Evolutionary conservation across 2,888 invertebrate species (phyloP).

Genomic region (Scotopteryx bipunctaria): DNA sequence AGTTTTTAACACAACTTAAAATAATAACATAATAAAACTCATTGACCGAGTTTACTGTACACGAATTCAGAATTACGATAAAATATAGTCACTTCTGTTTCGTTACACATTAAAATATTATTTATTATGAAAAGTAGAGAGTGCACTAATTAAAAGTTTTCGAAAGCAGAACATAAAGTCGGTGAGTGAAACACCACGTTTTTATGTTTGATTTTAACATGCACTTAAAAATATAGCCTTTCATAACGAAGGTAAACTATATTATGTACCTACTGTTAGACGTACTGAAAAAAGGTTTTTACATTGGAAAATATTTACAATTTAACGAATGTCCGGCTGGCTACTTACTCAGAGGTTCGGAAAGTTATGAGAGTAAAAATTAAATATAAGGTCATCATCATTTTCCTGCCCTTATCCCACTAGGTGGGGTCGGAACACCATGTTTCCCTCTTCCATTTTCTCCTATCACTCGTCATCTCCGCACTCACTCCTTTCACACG

Average conservation of each 20-base stretch:
- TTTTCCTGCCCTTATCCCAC: too few relatives aligned
- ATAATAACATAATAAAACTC: too few relatives aligned
- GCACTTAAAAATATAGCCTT: conserved; percentile 23
- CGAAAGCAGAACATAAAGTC: conserved; percentile 46
- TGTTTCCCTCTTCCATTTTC: too few relatives aligned
- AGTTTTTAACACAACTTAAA: too few relatives aligned
- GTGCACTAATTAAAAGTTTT: conserved; percentile 46
- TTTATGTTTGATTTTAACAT: conserved; percentile 46
- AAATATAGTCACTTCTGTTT: conserved; percentile 10
- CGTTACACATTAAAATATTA: conserved; percentile 20
- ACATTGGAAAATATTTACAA: too few relatives aligned
- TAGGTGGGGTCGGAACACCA: too few relatives aligned
- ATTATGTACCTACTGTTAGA: background rate
- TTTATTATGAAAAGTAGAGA: conserved; percentile 40
- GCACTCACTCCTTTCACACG: too few relatives aligned
- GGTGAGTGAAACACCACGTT: conserved; percentile 33
- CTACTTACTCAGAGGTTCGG: background rate
- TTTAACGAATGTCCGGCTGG: too few relatives aligned
- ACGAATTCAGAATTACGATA: background rate
- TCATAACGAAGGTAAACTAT: conserved; percentile 9
- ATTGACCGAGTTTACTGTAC: background rate
- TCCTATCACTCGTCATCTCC: too few relatives aligned
- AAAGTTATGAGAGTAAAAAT: too few relatives aligned
- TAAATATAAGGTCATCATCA: background rate
- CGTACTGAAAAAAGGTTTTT: too few relatives aligned